These are phyloP conservation scores for Colossoma macropomum DNA, from an alignment of 2,113 vertebrate species.

Conservation along the genomic window DNA sequence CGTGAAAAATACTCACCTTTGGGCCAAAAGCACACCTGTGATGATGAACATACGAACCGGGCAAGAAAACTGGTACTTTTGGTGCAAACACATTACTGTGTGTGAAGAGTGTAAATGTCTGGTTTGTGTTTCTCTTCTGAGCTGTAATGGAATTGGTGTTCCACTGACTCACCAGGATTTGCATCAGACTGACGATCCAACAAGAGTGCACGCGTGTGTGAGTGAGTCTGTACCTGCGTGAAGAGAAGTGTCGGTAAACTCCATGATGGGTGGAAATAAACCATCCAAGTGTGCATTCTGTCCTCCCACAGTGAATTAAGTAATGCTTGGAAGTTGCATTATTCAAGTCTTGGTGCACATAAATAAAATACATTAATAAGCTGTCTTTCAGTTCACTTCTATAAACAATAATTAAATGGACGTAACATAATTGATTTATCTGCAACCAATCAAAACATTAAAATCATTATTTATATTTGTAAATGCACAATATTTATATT, in stretches of 20 bases:
- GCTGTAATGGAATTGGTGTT: slow-evolving; percentile 52
- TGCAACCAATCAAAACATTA: too few species aligned
- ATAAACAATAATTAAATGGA: too few species aligned
- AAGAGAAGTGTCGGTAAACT: slow-evolving; percentile 3
- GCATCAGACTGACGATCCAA: slow-evolving; percentile 19
- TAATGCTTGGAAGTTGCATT: too few species aligned
- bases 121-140: slow-evolving; percentile 40
- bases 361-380: too few species aligned
- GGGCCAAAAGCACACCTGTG: slow-evolving; percentile 14
- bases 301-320: too few species aligned
- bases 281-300: neutral
- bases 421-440: too few species aligned
- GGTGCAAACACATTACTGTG: slow-evolving; percentile 28
- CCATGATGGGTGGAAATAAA: neutral
- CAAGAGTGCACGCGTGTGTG: slow-evolving; percentile 13
- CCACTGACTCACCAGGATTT: slow-evolving; percentile 58
- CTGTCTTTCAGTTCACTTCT: too few species aligned
- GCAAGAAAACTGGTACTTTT: slow-evolving; percentile 58
- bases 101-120: neutral
- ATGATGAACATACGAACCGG: slow-evolving; percentile 26
- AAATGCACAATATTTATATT: too few species aligned
- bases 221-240: slow-evolving; percentile 5
- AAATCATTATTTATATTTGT: too few species aligned
- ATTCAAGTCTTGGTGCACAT: too few species aligned
- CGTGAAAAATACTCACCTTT: slow-evolving; percentile 8